phyloP scores from a whole-genome alignment of 2,797 vertebrate genomes.

The Potorous gilbertii region DNA sequence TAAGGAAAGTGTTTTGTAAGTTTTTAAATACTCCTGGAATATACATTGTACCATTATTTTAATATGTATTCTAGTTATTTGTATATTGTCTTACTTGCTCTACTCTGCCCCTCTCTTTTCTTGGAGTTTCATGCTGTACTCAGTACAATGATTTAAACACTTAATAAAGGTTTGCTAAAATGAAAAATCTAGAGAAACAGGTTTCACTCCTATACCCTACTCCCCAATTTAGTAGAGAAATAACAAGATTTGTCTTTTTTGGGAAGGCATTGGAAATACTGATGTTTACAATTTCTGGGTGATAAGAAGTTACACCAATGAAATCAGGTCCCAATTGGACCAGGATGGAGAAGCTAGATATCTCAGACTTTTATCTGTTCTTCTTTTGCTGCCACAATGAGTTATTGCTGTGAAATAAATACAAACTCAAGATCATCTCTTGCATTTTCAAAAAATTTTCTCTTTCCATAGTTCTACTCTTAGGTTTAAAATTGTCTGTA shows the following conservation, averaged over 20 bases:
- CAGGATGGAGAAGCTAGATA: conserved; percentile 41
- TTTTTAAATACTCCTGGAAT: neutral
- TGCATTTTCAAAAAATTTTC: conserved; percentile 57
- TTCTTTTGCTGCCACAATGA: conserved; percentile 73
- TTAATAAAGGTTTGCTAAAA: neutral
- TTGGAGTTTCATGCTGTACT: neutral
- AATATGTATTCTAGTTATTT: neutral
- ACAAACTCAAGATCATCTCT: conserved; percentile 67
- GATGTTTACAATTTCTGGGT: conserved; percentile 60
- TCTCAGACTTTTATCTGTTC: conserved; percentile 51
- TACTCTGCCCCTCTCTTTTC: neutral
- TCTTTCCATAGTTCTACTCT: conserved; percentile 61
- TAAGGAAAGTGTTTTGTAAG: neutral
- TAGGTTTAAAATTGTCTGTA: conserved; percentile 74
- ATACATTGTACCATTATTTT: neutral
- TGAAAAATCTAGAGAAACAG: conserved; percentile 68
- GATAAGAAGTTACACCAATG: conserved; percentile 52
- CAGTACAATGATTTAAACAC: neutral
- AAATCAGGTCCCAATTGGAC: neutral
- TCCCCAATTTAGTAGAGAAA: conserved; percentile 69
- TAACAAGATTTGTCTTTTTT: conserved; percentile 68
- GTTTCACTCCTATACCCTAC: conserved; percentile 66
- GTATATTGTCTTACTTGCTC: neutral
- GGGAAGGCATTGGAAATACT: conserved; percentile 56
- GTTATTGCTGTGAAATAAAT: conserved; percentile 71